phyloP scores from a whole-genome alignment of 2,113 vertebrate species.

The Ivindomyrus marchei region DNA sequence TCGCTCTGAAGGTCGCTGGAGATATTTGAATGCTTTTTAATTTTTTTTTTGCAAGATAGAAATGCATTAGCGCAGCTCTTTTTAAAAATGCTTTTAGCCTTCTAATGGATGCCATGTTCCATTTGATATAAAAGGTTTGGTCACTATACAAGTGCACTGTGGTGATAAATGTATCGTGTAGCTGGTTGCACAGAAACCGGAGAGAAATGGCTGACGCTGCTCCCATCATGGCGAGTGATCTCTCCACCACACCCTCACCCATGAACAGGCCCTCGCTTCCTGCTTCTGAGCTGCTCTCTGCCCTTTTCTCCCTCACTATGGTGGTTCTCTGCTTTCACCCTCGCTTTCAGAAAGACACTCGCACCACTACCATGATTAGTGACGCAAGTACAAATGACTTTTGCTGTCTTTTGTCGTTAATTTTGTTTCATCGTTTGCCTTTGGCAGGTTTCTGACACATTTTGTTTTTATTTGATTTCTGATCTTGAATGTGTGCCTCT shows the following conservation, averaged over 20 bases:
- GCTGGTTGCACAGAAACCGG: not conserved
- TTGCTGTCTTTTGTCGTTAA: not conserved
- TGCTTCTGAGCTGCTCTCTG: not conserved
- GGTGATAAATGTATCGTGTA: not conserved
- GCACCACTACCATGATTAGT: not conserved
- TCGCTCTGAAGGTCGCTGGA: conserved; percentile 22
- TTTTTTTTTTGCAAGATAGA: not conserved
- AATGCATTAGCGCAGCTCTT: not conserved
- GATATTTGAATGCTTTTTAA: not conserved
- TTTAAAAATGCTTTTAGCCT: not conserved
- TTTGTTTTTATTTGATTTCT: not conserved
- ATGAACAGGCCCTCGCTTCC: not conserved
- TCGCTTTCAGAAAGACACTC: not conserved
- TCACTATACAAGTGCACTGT: not conserved
- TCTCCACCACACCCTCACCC: not conserved
- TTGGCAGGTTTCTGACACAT: not conserved
- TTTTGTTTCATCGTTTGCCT: not conserved
- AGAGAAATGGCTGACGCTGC: not conserved
- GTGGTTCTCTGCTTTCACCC: not conserved
- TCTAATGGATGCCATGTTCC: not conserved
- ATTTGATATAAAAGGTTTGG: not conserved
- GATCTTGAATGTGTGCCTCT: not conserved
- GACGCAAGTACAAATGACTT: not conserved
- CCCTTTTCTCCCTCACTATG: not conserved
- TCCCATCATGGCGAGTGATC: not conserved